phyloP scores from a whole-genome alignment of 2,888 invertebrate species.

The Parelbella ahira region DNA sequence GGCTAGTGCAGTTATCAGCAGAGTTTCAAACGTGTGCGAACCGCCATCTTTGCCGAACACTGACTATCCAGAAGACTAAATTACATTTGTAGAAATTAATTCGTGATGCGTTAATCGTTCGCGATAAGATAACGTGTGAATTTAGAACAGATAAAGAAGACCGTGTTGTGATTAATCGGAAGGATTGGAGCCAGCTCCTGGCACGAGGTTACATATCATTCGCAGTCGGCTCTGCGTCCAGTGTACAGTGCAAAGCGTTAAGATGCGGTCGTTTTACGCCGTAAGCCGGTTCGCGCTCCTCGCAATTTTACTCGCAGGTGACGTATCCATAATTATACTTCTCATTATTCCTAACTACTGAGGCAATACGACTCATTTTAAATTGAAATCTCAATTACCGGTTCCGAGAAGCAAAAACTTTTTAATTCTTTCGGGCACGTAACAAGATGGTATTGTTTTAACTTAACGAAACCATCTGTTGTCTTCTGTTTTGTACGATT shows the following conservation, averaged over 20 bases:
- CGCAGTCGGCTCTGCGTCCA: constrained; percentile 26
- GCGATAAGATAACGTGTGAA: constrained; percentile 16
- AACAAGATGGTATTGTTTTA: too few relatives aligned
- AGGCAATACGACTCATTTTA: not conserved
- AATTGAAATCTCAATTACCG: too few relatives aligned
- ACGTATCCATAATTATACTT: constrained; percentile 1
- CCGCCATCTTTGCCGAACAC: not conserved
- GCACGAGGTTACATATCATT: constrained; percentile 19
- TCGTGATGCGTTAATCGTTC: constrained; percentile 15
- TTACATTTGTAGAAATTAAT: too few relatives aligned
- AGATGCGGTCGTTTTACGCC: constrained; percentile 31
- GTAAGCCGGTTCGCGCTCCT: not conserved
- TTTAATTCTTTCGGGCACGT: too few relatives aligned
- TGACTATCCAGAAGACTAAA: not conserved
- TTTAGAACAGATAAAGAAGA: constrained; percentile 24
- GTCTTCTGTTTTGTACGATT: too few relatives aligned
- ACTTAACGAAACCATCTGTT: too few relatives aligned
- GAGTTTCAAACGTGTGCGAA: too few relatives aligned
- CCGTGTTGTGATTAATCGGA: constrained; percentile 30
- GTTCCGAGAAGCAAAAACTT: too few relatives aligned
- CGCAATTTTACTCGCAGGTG: constrained; percentile 30
- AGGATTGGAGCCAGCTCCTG: constrained; percentile 24
- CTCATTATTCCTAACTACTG: not conserved
- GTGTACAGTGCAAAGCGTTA: constrained; percentile 26
- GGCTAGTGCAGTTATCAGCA: too few relatives aligned